phyloP scores from a whole-genome alignment of 2,888 invertebrate genomes.

The Habrosyne pyritoides region DNA sequence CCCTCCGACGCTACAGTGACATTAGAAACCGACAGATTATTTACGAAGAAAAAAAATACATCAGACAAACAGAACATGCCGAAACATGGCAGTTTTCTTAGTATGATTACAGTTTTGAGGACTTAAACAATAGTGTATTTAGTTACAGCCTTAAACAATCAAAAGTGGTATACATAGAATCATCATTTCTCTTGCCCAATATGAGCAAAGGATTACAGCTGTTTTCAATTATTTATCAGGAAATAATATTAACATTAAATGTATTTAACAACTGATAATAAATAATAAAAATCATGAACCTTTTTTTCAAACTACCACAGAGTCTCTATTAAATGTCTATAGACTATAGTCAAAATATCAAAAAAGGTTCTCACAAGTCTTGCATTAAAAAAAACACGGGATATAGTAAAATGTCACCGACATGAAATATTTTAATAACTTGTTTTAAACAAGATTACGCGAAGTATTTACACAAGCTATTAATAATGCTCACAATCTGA shows the following conservation, averaged over 20 bases:
- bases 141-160: not conserved
- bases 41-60: constrained; percentile 18
- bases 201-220: not conserved
- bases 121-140: not conserved
- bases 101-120: not conserved
- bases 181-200: not conserved
- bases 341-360: not conserved
- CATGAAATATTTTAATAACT: constrained; percentile 21
- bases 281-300: not conserved
- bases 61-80: constrained; percentile 36
- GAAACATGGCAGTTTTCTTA: constrained; percentile 37
- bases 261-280: not conserved
- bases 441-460: constrained; percentile 42
- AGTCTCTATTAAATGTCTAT: not conserved
- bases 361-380: not conserved
- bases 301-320: not conserved
- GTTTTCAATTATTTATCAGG: not conserved
- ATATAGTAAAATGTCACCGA: constrained; percentile 5
- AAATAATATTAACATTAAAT: not conserved
- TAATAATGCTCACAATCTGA: constrained; percentile 31
- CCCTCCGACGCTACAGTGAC: constrained; percentile 35
- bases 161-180: not conserved
- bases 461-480: constrained; percentile 54
- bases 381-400: not conserved
- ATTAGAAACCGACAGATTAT: constrained; percentile 2